Evolutionary conservation across 2,797 vertebrate genomes (phyloP), one percentile per base, ranked within the genome.

Genomic region (Anguilla obscura): DNA sequence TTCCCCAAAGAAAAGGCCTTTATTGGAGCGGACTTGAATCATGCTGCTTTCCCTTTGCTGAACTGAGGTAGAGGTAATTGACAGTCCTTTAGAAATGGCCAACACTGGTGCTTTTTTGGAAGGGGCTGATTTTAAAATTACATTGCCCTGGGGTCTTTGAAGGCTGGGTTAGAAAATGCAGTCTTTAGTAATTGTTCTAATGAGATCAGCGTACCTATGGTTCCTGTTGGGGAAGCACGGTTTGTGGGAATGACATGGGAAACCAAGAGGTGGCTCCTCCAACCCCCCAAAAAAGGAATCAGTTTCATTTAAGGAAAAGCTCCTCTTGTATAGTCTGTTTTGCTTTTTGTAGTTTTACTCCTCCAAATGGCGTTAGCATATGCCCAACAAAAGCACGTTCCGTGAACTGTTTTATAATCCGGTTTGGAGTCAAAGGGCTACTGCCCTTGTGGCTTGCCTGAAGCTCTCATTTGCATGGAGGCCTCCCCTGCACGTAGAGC

Each of bases 1-100:
- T 96, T 96, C 95, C 93, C 93, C 89, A 89, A 97, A 98, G 96
- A 98, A 97, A 96, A 94, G 95, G 90, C 93, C 94, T 96, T 96
- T 97, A 95, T 95, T 96, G 95, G 94, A 95, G 94, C 93, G 94
- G 93, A 93, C 94, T 96, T 97, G 96, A 97, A 96, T 97, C 95
- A 95, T 91, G 92, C 94, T 96, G 95, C 94, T 96, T 97, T 95
- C 95, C 94, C 94, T 91, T 95, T 92, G 94, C 95, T 95, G 92
- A 96, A 92, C 91, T 93, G 93, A 96, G 93, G 92, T 92, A 88
- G 94, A 94, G 91, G 93, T 95, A 96, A 96, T 93, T 96, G 96
- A 96, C 92, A 94, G 94, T 94, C 93, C 96, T 96, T 96, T 96
- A 96, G 93, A 96, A 97, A 94, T 87, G 90, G 93, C 93, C 93